Conservation (phyloP, 2,888 invertebrate species). For the Phrixothrix hirtus region DNA sequence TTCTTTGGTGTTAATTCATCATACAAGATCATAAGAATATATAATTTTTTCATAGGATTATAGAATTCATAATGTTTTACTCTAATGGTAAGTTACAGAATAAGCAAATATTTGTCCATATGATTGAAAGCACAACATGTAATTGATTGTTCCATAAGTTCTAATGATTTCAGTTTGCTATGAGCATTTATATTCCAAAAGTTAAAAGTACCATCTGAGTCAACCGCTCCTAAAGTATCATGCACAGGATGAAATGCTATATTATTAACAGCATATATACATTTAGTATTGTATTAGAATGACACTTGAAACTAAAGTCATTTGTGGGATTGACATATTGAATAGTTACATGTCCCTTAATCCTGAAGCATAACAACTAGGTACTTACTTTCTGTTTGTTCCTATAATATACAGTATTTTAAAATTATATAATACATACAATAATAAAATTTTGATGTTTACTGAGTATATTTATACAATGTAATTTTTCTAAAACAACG, state of each 20-base stretch:
- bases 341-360: constrained; percentile 97
- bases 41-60: constrained; percentile 90
- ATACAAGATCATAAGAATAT: constrained; percentile 94
- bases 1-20: constrained; percentile 95
- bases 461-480: too few relatives aligned
- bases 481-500: too few relatives aligned
- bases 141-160: constrained; percentile 91
- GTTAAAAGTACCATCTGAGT: constrained; percentile 95
- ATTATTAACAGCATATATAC: constrained; percentile 59
- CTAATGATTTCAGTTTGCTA: constrained; percentile 96
- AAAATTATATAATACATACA: too few relatives aligned
- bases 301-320: constrained; percentile 99
- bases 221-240: constrained; percentile 95
- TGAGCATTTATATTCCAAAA: constrained; percentile 99
- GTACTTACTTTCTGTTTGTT: constrained; percentile 88
- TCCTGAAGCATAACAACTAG: constrained; percentile 93
- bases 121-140: constrained; percentile 93
- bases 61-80: constrained; percentile 95
- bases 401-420: too few relatives aligned
- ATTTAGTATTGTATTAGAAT: constrained; percentile 81
- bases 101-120: constrained; percentile 97
- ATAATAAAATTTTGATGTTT: too few relatives aligned
- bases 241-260: constrained; percentile 93
- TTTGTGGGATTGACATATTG: constrained; percentile 94
- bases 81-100: constrained; percentile 98